These are phyloP conservation scores for Misgurnus anguillicaudatus DNA, from an alignment of 2,113 vertebrate species.

Conservation along the genomic window DNA sequence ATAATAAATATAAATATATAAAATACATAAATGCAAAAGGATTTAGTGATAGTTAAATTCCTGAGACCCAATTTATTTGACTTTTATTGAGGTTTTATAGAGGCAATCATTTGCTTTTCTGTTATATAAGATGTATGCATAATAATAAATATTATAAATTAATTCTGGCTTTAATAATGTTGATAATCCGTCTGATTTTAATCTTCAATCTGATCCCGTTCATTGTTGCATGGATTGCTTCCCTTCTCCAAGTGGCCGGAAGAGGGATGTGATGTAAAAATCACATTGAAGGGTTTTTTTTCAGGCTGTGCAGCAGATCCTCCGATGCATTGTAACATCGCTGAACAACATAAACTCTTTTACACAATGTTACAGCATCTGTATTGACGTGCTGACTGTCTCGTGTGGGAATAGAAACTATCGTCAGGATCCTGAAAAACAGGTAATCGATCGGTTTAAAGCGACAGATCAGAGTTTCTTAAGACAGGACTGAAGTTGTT, in stretches of 20 bases:
- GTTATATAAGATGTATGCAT: too few species aligned
- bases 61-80: too few species aligned
- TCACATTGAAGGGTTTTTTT: constrained; percentile 59
- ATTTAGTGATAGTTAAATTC: too few species aligned
- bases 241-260: constrained; percentile 65
- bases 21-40: too few species aligned
- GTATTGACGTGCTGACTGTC: constrained; percentile 37
- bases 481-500: constrained; percentile 49
- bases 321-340: constrained; percentile 54
- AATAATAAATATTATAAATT: too few species aligned
- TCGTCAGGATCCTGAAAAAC: constrained; percentile 39
- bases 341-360: constrained; percentile 39
- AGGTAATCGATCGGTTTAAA: constrained; percentile 50
- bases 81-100: too few species aligned
- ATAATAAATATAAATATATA: too few species aligned
- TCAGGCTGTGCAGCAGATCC: constrained; percentile 39
- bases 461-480: constrained; percentile 18
- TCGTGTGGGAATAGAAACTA: constrained; percentile 24
- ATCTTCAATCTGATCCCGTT: background rate
- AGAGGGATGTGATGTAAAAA: constrained; percentile 78
- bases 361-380: constrained; percentile 46
- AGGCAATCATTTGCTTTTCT: too few species aligned
- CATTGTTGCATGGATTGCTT: constrained; percentile 18
- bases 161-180: too few species aligned
- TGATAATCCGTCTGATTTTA: background rate